Evolutionary conservation across 2,888 invertebrate genomes (phyloP).

Genomic region (Sesia bembeciformis): DNA sequence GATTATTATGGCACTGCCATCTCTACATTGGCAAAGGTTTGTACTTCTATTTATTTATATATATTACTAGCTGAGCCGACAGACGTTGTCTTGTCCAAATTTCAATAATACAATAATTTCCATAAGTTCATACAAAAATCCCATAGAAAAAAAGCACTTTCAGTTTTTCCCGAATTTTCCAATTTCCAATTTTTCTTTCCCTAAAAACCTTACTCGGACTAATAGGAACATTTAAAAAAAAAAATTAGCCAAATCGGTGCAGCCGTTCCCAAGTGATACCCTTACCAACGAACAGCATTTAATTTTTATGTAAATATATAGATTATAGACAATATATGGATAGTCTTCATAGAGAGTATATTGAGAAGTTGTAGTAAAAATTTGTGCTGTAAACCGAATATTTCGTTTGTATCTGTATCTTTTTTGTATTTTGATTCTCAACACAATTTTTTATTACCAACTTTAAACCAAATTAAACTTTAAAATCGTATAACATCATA

Average conservation of each 20-base stretch:
- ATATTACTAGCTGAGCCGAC: background rate
- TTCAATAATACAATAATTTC: too few species aligned
- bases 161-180: too few species aligned
- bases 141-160: too few species aligned
- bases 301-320: background rate
- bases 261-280: background rate
- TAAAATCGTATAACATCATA: too few species aligned
- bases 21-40: slow-evolving; percentile 86
- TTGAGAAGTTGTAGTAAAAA: too few species aligned
- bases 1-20: slow-evolving; percentile 90
- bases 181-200: background rate
- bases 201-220: background rate
- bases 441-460: too few species aligned
- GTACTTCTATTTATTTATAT: background rate
- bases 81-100: background rate
- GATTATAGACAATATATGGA: too few species aligned
- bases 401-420: too few species aligned
- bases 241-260: background rate
- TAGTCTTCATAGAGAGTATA: too few species aligned
- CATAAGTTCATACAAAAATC: background rate
- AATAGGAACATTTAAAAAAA: background rate
- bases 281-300: background rate
- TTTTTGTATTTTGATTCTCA: too few species aligned
- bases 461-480: too few species aligned
- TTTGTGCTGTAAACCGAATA: too few species aligned